phyloP scores from a whole-genome alignment of 1,140 invertebrate genomes.

The Drusus annulatus region DNA sequence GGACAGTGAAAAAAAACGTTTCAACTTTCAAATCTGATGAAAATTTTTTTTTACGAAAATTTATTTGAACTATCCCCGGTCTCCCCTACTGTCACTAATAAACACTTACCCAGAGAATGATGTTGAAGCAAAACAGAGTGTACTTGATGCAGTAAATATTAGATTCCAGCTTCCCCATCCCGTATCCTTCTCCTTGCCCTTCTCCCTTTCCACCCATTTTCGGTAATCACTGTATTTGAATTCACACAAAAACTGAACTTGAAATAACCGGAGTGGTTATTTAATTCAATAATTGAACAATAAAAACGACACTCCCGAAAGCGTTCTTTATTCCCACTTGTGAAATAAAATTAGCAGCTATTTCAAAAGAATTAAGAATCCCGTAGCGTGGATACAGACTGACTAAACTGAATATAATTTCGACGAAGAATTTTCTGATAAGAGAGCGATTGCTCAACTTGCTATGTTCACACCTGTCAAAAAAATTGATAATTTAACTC shows the following conservation, averaged over 20 bases:
- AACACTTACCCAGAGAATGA: conserved; percentile 77
- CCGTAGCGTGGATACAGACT: not conserved
- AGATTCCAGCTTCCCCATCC: conserved; percentile 73
- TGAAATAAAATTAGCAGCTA: not conserved
- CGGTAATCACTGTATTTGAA: not conserved
- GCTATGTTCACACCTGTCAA: not conserved
- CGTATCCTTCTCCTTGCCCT: conserved; percentile 66
- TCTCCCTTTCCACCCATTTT: conserved; percentile 63
- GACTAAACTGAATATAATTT: conserved; percentile 1
- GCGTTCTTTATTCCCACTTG: not conserved
- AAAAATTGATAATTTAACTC: too few species aligned
- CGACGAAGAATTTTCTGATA: conserved; percentile 24
- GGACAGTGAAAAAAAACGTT: too few species aligned
- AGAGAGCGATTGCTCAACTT: conserved; percentile 28
- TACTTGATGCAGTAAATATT: conserved; percentile 81
- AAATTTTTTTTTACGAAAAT: too few species aligned
- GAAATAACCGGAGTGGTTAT: not conserved
- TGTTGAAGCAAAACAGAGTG: conserved; percentile 80
- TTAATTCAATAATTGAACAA: not conserved
- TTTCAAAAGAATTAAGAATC: not conserved
- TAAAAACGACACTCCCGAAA: not conserved
- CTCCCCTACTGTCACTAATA: too few species aligned
- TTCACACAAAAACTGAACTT: not conserved
- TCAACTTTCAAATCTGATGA: too few species aligned
- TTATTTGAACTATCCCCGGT: too few species aligned